Base-by-base conservation (phyloP, 2,113 vertebrate species). In the Vireo altiloquus region DNA sequence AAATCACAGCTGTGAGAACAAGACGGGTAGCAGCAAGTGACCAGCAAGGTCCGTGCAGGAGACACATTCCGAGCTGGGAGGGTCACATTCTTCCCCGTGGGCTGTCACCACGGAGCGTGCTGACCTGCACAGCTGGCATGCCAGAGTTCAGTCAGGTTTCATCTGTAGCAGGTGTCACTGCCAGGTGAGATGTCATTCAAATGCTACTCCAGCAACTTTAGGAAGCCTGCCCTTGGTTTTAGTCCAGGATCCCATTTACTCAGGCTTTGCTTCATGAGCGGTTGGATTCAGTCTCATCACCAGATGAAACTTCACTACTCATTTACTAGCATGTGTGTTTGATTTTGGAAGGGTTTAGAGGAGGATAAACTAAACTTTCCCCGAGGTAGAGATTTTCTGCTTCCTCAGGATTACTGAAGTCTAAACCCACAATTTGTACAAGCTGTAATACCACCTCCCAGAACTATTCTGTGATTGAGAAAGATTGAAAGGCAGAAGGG, bases 21-120 rank as follows among this genome's bases (percentile, higher is more conserved):
- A 39, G 31, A 21, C 12, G 30, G 15, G 37, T 46, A 28, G 19
- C 71, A 72, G n/a, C 0, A 1, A 65, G 59, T 33, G 57, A 39
- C 39, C 47, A 8, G 66, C n/a, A 46, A 59, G 52, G 40, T 40
- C 53, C 7, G 1, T 27, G 24, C 14, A 11, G 27, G 87, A 92
- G 46, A 10, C 44, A 7, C 11, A 1, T 42, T 40, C 13, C 24
- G 2, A 65, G 42, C 47, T 40, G 52, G 28, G 70, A n/a, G 78
- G 8, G 27, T 70, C 20, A 10, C 2, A 0, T 18, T 27, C 30
- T 49, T 25, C 18, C 57, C 31, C 2, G 0, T 14, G 75, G 16
- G 47, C 35, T 53, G 65, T 74, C 37, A 35, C 25, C 35, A 23
- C 0, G 0, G 54, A 53, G 31, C 3, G 0, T 30, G 42, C 23